phyloP scores from a whole-genome alignment of 2,113 vertebrate genomes.

The Dryoscopus gambensis region DNA sequence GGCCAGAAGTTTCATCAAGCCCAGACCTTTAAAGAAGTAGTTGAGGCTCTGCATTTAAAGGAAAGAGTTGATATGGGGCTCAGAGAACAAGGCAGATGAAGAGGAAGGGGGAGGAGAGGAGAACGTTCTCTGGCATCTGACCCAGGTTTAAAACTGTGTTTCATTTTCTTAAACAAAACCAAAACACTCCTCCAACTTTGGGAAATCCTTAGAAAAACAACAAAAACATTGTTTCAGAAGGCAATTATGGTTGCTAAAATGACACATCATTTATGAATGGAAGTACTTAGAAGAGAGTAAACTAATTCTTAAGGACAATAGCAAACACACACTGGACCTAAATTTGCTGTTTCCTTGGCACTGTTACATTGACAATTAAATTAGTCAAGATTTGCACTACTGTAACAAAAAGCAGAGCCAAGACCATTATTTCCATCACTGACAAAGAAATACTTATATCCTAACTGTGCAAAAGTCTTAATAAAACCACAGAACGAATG shows the following conservation, averaged over 20 bases:
- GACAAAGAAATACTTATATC: not conserved
- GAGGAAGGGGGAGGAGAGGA: not conserved
- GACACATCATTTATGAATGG: slow-evolving; percentile 33
- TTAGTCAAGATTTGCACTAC: not conserved
- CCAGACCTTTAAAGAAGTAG: not conserved
- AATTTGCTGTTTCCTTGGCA: not conserved
- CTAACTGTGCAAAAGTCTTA: not conserved
- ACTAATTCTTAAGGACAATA: slow-evolving; percentile 18
- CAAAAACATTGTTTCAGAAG: slow-evolving; percentile 41
- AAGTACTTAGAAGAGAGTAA: slow-evolving; percentile 12
- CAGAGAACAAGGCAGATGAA: not conserved
- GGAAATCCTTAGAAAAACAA: slow-evolving; percentile 51
- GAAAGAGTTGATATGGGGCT: not conserved
- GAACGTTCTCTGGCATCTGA: slow-evolving; percentile 10
- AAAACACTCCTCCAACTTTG: slow-evolving; percentile 27
- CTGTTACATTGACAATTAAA: not conserved
- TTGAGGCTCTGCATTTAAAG: not conserved
- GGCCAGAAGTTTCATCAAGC: not conserved
- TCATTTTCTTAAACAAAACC: slow-evolving; percentile 35
- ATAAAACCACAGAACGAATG: not conserved
- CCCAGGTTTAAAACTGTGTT: slow-evolving; percentile 14
- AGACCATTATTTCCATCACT: not conserved
- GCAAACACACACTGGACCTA: not conserved
- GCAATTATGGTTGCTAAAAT: slow-evolving; percentile 25
- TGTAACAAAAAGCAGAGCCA: not conserved